Percentiles rank a stretch among this genome's conserved stretches.
phyloP scores from a whole-genome alignment of 2,888 invertebrate species.

The Pycnomerus fuliginosus region DNA sequence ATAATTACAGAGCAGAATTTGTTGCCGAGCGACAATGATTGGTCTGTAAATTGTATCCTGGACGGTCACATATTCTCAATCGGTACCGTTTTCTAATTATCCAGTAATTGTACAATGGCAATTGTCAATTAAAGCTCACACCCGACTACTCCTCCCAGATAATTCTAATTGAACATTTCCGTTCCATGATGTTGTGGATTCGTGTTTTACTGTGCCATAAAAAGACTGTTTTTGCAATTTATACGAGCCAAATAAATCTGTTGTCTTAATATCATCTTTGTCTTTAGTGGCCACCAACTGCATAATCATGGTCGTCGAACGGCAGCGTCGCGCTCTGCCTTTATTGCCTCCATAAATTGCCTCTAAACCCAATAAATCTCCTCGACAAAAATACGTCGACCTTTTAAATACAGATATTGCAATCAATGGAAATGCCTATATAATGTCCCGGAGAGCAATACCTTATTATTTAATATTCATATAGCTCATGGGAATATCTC shows the following conservation, averaged over 20 bases:
- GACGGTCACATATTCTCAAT: slow-evolving; percentile 28
- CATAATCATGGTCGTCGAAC: slow-evolving; percentile 33
- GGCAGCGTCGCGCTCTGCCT: slow-evolving; percentile 29
- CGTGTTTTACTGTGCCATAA: no score
- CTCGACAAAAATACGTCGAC: slow-evolving; percentile 28
- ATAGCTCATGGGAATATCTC: no score
- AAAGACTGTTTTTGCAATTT: slow-evolving; percentile 7
- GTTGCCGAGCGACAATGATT: slow-evolving; percentile 30
- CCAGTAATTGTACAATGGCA: slow-evolving; percentile 31
- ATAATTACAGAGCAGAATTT: slow-evolving; percentile 25
- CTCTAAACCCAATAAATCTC: slow-evolving; percentile 31
- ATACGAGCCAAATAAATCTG: slow-evolving; percentile 16
- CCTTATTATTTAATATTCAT: no score
- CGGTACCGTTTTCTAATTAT: slow-evolving; percentile 32
- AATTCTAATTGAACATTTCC: no score
- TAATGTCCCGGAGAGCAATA: no score
- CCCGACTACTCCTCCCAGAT: slow-evolving; percentile 17
- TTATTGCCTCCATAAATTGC: slow-evolving; percentile 38
- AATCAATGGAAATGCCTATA: slow-evolving; percentile 28
- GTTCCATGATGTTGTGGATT: no score
- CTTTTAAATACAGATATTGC: slow-evolving; percentile 38
- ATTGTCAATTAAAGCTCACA: slow-evolving; percentile 24
- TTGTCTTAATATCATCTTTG: slow-evolving; percentile 15
- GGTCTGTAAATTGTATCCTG: slow-evolving; percentile 37
- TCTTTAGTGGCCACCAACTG: slow-evolving; percentile 31